These are phyloP conservation scores for Pectinophora gossypiella DNA, from an alignment of 1,140 invertebrate species.

Conservation along the genomic window DNA sequence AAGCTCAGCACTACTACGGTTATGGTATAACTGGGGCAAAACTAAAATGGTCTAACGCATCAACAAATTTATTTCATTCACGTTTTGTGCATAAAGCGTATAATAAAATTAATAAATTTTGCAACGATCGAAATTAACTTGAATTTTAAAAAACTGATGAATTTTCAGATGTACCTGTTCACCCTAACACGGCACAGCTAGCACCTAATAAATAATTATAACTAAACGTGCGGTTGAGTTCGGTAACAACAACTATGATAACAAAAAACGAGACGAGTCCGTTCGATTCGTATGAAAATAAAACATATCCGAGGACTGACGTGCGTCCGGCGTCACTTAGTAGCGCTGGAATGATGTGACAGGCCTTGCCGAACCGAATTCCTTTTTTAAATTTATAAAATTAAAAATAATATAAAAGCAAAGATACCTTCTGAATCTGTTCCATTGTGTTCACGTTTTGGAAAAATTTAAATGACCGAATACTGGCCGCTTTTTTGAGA, in stretches of 20 bases:
- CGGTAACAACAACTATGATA: slow-evolving; percentile 53
- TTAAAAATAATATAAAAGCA: slow-evolving; percentile 59
- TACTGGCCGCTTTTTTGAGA: slow-evolving; percentile 56
- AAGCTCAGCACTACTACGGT: slow-evolving; percentile 20
- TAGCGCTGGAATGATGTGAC: slow-evolving; percentile 73
- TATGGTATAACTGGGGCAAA: slow-evolving; percentile 6
- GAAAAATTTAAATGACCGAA: slow-evolving; percentile 71
- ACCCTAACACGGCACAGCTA: background rate
- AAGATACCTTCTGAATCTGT: slow-evolving; percentile 53
- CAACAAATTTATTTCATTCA: background rate
- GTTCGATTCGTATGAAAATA: slow-evolving; percentile 66
- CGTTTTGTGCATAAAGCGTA: background rate
- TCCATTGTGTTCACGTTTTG: slow-evolving; percentile 74
- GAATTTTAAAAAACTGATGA: too few species aligned
- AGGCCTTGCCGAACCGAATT: slow-evolving; percentile 68
- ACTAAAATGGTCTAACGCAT: slow-evolving; percentile 16
- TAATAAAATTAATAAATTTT: too few species aligned
- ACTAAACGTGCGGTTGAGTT: slow-evolving; percentile 45
- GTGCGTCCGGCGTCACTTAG: slow-evolving; percentile 73
- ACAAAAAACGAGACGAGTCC: slow-evolving; percentile 61
- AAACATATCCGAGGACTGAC: slow-evolving; percentile 61
- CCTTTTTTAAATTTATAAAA: slow-evolving; percentile 64
- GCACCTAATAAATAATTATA: slow-evolving; percentile 35
- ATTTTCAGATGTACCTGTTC: too few species aligned
- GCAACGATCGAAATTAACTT: background rate